A percentile compares a stretch with the other conserved stretches of the same genome.
Conservation (phyloP, 2,797 vertebrate species). For the Anguilla anguilla region DNA sequence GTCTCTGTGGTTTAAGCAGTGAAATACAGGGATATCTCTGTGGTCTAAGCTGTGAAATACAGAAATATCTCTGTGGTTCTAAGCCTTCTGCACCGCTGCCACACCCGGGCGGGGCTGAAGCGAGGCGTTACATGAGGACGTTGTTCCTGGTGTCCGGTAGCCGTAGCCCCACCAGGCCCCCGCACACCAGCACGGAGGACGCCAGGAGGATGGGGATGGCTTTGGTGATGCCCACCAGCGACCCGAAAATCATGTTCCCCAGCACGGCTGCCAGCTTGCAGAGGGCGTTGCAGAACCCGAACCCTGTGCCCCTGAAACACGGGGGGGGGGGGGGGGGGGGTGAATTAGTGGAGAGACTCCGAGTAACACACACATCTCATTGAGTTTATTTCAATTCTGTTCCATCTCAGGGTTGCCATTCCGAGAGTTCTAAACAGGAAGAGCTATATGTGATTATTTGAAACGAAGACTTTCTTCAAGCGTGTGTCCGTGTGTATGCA, state of each 20-base stretch:
- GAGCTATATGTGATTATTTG: not conserved
- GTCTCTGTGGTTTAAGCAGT: not conserved
- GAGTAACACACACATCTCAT: not conserved
- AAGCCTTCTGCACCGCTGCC: constrained; percentile 53
- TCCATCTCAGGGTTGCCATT: not conserved
- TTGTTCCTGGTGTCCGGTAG: constrained; percentile 92
- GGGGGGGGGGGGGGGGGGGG: constrained; percentile 9
- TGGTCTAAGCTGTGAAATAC: not conserved
- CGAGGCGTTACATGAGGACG: constrained; percentile 88
- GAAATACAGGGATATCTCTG: not conserved
- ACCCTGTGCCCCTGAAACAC: constrained; percentile 86
- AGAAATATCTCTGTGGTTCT: constrained; percentile 14
- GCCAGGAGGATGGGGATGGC: constrained; percentile 94
- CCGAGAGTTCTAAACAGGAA: not conserved
- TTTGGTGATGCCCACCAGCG: constrained; percentile 92
- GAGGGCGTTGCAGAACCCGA: constrained; percentile 93
- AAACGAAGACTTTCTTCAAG: not conserved
- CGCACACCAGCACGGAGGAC: constrained; percentile 92
- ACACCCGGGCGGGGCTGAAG: constrained; percentile 36
- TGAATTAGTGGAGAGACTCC: not conserved
- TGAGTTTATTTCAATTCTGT: not conserved
- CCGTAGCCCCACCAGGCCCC: constrained; percentile 88
- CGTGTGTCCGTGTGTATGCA: not conserved
- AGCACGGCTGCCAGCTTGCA: constrained; percentile 93
- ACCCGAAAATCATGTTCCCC: constrained; percentile 94